These are phyloP conservation scores for Macrosiphum euphorbiae DNA, from an alignment of 2,888 invertebrate species.

Conservation along the genomic window DNA sequence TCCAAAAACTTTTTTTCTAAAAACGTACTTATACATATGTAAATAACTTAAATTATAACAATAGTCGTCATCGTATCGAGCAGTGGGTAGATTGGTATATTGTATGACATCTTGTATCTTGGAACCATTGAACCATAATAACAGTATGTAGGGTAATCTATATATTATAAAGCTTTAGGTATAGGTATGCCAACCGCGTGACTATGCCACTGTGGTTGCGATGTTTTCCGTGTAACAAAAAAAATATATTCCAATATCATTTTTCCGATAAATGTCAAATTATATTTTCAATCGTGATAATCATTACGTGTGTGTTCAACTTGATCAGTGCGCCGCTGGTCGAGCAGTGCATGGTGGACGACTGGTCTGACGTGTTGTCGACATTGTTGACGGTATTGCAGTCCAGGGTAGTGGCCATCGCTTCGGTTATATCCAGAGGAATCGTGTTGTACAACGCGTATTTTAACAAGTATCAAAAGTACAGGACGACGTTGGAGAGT, in stretches of 20 bases:
- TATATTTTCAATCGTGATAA: conserved; percentile 17
- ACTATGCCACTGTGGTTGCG: neutral
- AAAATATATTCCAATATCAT: neutral
- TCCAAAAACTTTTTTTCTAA: neutral
- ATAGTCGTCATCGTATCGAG: neutral
- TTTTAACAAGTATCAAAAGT: neutral
- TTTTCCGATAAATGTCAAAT: conserved; percentile 21
- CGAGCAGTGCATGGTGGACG: neutral
- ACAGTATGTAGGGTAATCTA: neutral
- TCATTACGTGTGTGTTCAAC: conserved; percentile 21
- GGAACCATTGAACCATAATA: too few species aligned
- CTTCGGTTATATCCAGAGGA: neutral
- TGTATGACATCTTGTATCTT: neutral
- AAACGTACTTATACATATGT: neutral
- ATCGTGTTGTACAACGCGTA: conserved; percentile 25
- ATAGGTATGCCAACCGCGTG: neutral
- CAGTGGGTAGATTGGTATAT: neutral
- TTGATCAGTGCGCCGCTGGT: neutral
- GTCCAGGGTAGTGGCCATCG: conserved; percentile 5
- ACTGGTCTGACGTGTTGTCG: conserved; percentile 3
- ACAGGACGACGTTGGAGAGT: neutral
- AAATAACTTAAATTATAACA: neutral
- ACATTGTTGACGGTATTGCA: conserved; percentile 14
- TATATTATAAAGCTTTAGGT: neutral
- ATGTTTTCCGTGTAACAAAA: neutral